Conservation (phyloP, 2,797 vertebrate genomes). For the Centroberyx gerrardi region DNA sequence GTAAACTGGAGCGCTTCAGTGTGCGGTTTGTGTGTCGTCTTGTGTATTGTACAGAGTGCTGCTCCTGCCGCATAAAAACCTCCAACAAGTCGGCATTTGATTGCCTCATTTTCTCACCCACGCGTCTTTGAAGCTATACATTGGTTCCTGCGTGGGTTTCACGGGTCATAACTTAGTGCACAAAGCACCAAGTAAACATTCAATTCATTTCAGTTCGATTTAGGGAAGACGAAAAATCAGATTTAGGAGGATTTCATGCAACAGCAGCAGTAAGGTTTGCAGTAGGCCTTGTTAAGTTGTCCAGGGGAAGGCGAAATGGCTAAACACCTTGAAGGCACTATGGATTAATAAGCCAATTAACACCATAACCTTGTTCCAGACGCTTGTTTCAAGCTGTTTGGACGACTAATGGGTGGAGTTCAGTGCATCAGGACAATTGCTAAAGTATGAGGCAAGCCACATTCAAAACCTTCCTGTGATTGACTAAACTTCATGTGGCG, state of each 20-base stretch:
- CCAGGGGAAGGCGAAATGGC: constrained; percentile 73
- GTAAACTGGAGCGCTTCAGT: neutral
- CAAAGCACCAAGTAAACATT: neutral
- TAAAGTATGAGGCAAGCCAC: neutral
- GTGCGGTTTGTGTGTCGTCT: neutral
- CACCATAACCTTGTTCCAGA: constrained; percentile 42
- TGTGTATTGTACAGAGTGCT: neutral
- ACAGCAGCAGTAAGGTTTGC: constrained; percentile 47
- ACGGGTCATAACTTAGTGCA: constrained; percentile 41
- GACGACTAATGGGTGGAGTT: constrained; percentile 1
- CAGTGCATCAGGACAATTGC: constrained; percentile 13
- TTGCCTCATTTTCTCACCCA: neutral
- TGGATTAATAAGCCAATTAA: constrained; percentile 66
- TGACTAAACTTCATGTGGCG: neutral
- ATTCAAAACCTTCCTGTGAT: neutral
- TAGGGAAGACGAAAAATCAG: constrained; percentile 23
- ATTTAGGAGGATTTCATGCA: constrained; percentile 27
- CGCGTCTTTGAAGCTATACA: constrained; percentile 5
- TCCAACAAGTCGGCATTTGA: neutral
- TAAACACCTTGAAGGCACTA: constrained; percentile 78
- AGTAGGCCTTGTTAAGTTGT: constrained; percentile 28
- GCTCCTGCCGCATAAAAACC: constrained; percentile 7
- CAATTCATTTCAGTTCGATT: constrained; percentile 18
- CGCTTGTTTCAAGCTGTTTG: constrained; percentile 44
- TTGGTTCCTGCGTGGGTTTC: constrained; percentile 12